A percentile compares a stretch with the other conserved stretches of the same genome.
Evolutionary conservation across 2,888 invertebrate species (phyloP).

Genomic region (Torymus tubicola): DNA sequence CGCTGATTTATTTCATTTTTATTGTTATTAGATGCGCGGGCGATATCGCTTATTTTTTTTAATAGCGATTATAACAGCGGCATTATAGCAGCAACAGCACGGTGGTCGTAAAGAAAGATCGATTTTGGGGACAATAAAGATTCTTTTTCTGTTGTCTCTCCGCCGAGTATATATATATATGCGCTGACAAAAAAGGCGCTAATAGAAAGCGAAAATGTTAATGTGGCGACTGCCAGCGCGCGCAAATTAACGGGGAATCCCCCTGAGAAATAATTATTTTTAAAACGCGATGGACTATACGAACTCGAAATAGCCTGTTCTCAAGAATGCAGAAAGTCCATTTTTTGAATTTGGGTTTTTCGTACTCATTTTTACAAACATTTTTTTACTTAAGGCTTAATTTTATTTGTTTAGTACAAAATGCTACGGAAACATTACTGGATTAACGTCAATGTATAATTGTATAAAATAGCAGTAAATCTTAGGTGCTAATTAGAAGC

Average conservation of each 20-base stretch:
- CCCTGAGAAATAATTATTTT: conserved; percentile 45
- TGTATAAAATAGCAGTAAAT: too few relatives aligned
- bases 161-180: too few relatives aligned
- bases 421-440: too few relatives aligned
- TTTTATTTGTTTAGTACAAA: too few relatives aligned
- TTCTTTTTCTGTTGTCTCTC: background rate
- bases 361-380: too few relatives aligned
- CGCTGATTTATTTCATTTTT: conserved; percentile 52
- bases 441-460: too few relatives aligned
- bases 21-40: conserved; percentile 23
- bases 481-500: too few relatives aligned
- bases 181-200: conserved; percentile 13
- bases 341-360: too few relatives aligned
- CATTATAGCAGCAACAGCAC: background rate
- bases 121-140: conserved; percentile 33
- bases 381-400: too few relatives aligned
- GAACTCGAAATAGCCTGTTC: too few relatives aligned
- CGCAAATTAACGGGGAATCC: conserved; percentile 46
- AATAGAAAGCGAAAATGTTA: conserved; percentile 53
- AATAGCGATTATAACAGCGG: background rate
- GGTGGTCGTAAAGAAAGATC: conserved; percentile 19
- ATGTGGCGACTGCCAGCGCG: background rate
- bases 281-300: background rate
- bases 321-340: too few relatives aligned
- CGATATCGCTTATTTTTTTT: background rate